Base-by-base conservation (phyloP, 2,888 invertebrate genomes). In the Itoplectis maculator region DNA sequence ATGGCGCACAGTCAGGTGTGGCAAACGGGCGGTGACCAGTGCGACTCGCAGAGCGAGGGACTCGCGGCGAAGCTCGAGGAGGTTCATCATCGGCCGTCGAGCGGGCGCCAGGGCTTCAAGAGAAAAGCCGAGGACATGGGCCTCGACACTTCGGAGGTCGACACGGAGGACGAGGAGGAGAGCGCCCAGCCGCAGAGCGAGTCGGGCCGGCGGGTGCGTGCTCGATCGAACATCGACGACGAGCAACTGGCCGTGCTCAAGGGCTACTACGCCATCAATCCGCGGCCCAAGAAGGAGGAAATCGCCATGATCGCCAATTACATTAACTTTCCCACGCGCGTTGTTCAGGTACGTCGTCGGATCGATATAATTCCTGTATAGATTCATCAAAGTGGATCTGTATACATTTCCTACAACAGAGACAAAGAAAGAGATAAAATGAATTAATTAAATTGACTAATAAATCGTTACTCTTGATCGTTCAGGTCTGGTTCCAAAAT, bases 401-500 rank as follows among this genome's bases (percentile, higher is more conserved):
- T 29, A 29, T 3, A 3, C 5, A 29, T 45, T 45, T 8, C 8
- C 42, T 2, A 6, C 8, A 42, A 11, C 8, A 42, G 8, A 42
- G n/a, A 13, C n/a, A 45, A 11, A 11, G 4, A 45, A 13, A 0
- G 4, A 45, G 45, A 3, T 15, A 11, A 6, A n/a, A n/a, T n/a
- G 47, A 15, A 47, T 15, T 47, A 0, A 15, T n/a, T 4, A 5
- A 47, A 0, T 3, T 3, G 20, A n/a, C 29, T 2, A 29, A 29
- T 29, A 29, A 29, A 29, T 29, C 29, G 29, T 29, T 23, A 18
- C 13, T 63, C 9, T n/a, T n/a, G 8, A 47, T 47, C 72, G 97
- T 97, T 3, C 96, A 98, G 94, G 99, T 98, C 6, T 99, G 99
- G 98, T 99, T 99, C 92, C 99, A 99, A 94, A 99, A 99, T 92